These are phyloP conservation scores for Tachycineta bicolor DNA, from an alignment of 2,113 vertebrate species.

Conservation along the genomic window DNA sequence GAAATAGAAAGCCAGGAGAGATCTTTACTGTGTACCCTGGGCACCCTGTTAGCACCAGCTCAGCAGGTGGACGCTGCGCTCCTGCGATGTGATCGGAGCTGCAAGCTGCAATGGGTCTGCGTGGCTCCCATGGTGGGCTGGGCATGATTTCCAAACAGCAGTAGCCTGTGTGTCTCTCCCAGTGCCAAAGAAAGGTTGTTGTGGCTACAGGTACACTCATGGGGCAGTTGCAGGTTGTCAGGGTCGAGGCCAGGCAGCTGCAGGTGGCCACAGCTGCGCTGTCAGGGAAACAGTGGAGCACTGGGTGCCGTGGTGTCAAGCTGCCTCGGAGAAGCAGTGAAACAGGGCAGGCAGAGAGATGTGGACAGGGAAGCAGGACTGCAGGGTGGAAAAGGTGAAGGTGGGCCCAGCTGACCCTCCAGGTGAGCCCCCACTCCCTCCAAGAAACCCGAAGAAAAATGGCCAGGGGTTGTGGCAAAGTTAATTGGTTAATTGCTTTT, in stretches of 20 bases:
- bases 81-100: not conserved
- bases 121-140: too few species aligned
- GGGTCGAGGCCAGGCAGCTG: fast-evolving
- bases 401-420: not conserved
- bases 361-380: not conserved
- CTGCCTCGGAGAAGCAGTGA: not conserved
- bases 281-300: too few species aligned
- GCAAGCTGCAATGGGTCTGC: not conserved
- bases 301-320: too few species aligned
- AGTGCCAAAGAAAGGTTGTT: not conserved
- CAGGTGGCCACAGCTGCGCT: not conserved
- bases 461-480: not conserved
- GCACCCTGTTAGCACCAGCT: too few species aligned
- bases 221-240: not conserved
- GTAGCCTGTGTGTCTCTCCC: not conserved
- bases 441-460: not conserved
- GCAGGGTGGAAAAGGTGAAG: not conserved
- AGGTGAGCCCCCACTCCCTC: not conserved
- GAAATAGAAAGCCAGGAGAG: not conserved
- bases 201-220: fast-evolving
- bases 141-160: not conserved
- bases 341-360: not conserved
- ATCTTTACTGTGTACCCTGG: not conserved
- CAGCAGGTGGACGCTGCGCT: not conserved
- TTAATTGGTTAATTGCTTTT: not conserved